Evolutionary conservation across 92 coral and sea anemone genomes (phyloP).

Genomic region (Paragorgia papillata): DNA sequence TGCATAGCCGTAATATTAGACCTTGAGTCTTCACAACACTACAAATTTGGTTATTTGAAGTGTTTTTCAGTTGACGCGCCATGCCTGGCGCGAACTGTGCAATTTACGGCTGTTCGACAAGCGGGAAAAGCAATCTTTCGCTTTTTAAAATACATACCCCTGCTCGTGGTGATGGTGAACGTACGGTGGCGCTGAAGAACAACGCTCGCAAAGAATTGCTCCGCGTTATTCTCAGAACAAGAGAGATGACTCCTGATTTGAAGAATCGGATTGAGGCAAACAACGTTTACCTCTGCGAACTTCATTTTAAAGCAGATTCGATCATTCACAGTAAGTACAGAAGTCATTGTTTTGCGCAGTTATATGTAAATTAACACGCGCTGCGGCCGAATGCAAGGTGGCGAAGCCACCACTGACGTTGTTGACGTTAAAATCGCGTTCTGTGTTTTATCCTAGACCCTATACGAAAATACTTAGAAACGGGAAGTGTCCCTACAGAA

Average conservation of each 20-base stretch:
- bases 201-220: constrained; percentile 23
- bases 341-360: not conserved
- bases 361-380: too few relatives aligned
- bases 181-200: constrained; percentile 4
- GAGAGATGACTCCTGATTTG: constrained; percentile 20
- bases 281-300: constrained; percentile 17
- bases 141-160: constrained; percentile 9
- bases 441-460: not conserved
- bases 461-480: not conserved
- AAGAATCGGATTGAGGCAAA: constrained; percentile 15
- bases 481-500: constrained; percentile 18
- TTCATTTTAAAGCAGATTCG: constrained; percentile 19
- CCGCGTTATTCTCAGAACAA: constrained; percentile 10
- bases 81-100: constrained; percentile 31
- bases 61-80: too few relatives aligned
- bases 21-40: too few relatives aligned
- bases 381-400: too few relatives aligned
- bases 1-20: too few relatives aligned
- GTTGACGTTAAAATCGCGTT: too few relatives aligned
- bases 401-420: too few relatives aligned
- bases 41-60: too few relatives aligned
- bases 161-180: constrained; percentile 17
- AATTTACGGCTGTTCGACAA: constrained; percentile 25
- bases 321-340: constrained; percentile 23
- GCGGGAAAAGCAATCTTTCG: constrained; percentile 20